Conservation (phyloP, 2,797 vertebrate species). For the Coilia nasus region DNA sequence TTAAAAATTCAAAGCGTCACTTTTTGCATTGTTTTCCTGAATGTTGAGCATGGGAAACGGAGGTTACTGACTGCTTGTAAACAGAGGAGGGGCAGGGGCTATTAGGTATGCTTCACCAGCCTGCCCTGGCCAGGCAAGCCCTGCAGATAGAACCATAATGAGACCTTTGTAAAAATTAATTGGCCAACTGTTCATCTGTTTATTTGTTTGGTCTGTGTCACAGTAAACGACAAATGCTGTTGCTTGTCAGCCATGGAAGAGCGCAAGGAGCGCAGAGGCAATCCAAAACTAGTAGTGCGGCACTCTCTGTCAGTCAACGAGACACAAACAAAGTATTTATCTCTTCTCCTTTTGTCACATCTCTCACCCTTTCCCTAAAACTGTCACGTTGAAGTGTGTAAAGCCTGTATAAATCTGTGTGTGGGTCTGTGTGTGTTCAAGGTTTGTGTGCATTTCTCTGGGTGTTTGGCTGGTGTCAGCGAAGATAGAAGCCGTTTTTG, state of each 20-base stretch:
- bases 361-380: not conserved
- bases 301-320: slow-evolving; percentile 17
- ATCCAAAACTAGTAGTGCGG: not conserved
- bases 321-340: slow-evolving; percentile 40
- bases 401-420: too few species aligned
- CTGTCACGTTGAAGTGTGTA: not conserved
- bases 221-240: slow-evolving; percentile 33
- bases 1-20: slow-evolving; percentile 60
- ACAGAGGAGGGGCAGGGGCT: too few species aligned
- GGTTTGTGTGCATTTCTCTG: not conserved
- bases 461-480: not conserved
- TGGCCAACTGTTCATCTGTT: slow-evolving; percentile 42
- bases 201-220: not conserved
- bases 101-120: not conserved
- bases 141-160: not conserved
- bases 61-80: not conserved
- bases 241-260: slow-evolving; percentile 16
- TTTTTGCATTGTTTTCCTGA: slow-evolving; percentile 9
- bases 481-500: not conserved
- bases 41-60: not conserved
- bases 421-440: too few species aligned
- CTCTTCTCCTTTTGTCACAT: not conserved
- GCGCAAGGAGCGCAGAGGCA: not conserved
- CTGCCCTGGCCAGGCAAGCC: not conserved
- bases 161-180: slow-evolving; percentile 33